Evolutionary conservation across 2,797 vertebrate genomes (phyloP).

Genomic region (Rhabdomys pumilio): DNA sequence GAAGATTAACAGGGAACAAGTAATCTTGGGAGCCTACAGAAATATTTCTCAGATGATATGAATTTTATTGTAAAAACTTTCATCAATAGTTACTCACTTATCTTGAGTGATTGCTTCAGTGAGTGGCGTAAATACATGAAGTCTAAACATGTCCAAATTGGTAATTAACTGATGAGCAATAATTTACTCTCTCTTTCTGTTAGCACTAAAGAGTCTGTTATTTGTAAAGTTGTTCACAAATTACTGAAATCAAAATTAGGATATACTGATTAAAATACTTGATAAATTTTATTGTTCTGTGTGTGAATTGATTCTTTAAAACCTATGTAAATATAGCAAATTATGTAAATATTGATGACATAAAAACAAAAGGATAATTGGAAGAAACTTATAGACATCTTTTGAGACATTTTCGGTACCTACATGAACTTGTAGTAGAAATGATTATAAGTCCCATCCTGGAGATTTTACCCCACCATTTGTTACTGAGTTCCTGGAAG

Average conservation of each 20-base stretch:
- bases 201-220: not conserved
- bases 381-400: not conserved
- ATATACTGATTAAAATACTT: not conserved
- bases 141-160: slow-evolving; percentile 35
- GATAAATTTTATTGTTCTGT: slow-evolving; percentile 5
- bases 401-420: not conserved
- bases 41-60: not conserved
- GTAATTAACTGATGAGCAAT: not conserved
- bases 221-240: not conserved
- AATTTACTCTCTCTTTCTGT: not conserved
- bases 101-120: not conserved
- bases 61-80: slow-evolving; percentile 4
- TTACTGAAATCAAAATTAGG: not conserved
- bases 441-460: not conserved
- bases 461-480: not conserved
- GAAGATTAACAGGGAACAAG: not conserved
- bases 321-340: not conserved
- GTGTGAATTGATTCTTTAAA: not conserved
- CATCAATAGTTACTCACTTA: not conserved
- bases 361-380: slow-evolving; percentile 29
- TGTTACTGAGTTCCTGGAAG: not conserved
- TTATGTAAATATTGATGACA: not conserved
- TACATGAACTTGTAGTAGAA: not conserved
- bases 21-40: not conserved
- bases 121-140: not conserved